Conservation (phyloP, 2,888 invertebrate genomes). For the Crocallis elinguaria region DNA sequence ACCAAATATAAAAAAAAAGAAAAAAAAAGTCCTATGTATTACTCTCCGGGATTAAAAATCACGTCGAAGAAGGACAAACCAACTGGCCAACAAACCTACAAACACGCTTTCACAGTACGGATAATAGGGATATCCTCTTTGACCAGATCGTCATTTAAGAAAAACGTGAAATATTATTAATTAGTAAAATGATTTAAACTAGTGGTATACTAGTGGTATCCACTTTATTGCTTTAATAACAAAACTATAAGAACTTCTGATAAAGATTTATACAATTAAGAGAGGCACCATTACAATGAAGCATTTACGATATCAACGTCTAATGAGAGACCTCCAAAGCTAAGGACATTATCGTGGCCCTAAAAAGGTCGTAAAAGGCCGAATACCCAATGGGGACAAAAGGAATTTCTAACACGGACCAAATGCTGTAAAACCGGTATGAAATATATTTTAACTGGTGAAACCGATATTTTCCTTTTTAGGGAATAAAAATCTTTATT, state of each 20-base stretch:
- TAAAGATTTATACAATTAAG: not conserved
- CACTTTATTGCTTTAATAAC: not conserved
- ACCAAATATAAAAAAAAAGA: too few species aligned
- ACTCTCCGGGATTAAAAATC: too few species aligned
- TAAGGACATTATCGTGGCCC: conserved; percentile 18
- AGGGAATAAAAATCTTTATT: too few species aligned
- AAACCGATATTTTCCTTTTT: not conserved
- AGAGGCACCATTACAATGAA: conserved; percentile 17
- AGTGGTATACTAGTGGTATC: too few species aligned
- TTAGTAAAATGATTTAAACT: too few species aligned
- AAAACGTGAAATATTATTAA: too few species aligned
- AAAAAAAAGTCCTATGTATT: too few species aligned
- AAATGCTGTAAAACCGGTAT: not conserved
- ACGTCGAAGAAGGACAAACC: too few species aligned
- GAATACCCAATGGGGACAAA: conserved; percentile 17
- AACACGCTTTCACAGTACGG: too few species aligned
- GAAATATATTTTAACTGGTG: not conserved
- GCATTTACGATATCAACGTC: conserved; percentile 18
- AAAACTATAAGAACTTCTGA: not conserved
- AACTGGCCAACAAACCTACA: too few species aligned
- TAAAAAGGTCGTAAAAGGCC: conserved; percentile 26
- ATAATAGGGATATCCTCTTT: too few species aligned
- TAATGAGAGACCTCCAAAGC: conserved; percentile 22
- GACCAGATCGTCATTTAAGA: too few species aligned
- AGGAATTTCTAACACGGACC: conserved; percentile 4